These are phyloP conservation scores for Drosophila buzzatii DNA, from an alignment of 2,888 invertebrate species.

Conservation along the genomic window DNA sequence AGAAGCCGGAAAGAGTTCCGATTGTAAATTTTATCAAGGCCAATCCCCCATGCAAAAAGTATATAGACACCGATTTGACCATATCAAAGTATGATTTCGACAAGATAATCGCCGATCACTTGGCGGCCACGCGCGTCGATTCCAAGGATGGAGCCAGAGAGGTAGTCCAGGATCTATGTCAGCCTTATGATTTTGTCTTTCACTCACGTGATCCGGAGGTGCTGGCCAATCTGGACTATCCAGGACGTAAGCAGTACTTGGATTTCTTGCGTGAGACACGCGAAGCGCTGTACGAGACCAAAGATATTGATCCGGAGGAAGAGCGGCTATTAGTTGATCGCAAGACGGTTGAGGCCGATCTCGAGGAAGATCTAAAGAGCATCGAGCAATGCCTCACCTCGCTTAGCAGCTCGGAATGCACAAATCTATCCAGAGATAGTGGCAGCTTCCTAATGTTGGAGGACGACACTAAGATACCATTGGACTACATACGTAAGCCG, in stretches of 20 bases:
- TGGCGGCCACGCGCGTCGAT: conserved; percentile 55
- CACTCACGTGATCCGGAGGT: conserved; percentile 72
- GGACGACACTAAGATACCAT: conserved; percentile 82
- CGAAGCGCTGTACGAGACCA: conserved; percentile 63
- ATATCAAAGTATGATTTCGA: conserved; percentile 67
- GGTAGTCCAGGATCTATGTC: conserved; percentile 57
- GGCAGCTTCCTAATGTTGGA: conserved; percentile 83
- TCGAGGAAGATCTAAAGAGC: conserved; percentile 82
- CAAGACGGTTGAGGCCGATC: conserved; percentile 66
- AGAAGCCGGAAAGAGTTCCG: conserved; percentile 39
- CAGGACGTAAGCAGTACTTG: conserved; percentile 77
- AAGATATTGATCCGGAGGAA: conserved; percentile 54
- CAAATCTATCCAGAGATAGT: conserved; percentile 84
- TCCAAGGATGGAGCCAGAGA: conserved; percentile 51
- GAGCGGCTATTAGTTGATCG: conserved; percentile 72
- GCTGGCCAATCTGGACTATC: conserved; percentile 70
- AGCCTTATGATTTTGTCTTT: conserved; percentile 64
- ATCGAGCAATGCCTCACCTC: conserved; percentile 83
- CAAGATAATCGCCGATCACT: conserved; percentile 63
- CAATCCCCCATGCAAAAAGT: conserved; percentile 71
- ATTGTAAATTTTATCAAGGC: conserved; percentile 72
- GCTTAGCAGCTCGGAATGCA: conserved; percentile 83
- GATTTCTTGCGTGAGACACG: conserved; percentile 76
- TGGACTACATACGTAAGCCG: conserved; percentile 83
- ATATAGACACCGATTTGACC: conserved; percentile 70